These are phyloP conservation scores for Troides helena DNA, from an alignment of 2,888 invertebrate species.

Conservation along the genomic window DNA sequence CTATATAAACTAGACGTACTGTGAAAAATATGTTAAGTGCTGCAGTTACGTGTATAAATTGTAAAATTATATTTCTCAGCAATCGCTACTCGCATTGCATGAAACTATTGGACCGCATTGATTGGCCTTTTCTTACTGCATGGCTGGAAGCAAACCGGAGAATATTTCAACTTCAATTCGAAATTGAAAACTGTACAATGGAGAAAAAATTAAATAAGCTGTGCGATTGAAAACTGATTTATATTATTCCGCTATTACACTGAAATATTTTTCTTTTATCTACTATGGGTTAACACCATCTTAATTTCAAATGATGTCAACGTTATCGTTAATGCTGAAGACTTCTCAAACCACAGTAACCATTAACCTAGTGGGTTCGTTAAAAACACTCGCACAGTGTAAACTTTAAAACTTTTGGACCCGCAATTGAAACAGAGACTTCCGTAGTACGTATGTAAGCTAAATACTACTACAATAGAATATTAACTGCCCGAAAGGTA, in stretches of 20 bases:
- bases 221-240: conserved; percentile 23
- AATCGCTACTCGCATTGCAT: conserved; percentile 23
- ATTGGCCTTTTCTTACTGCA: conserved; percentile 31
- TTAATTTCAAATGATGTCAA: too few relatives aligned
- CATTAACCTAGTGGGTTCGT: too few relatives aligned
- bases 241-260: conserved; percentile 4
- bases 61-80: conserved; percentile 6
- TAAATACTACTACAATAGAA: too few relatives aligned
- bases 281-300: too few relatives aligned
- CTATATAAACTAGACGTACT: not conserved
- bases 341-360: too few relatives aligned
- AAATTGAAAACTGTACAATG: conserved; percentile 29
- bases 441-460: too few relatives aligned
- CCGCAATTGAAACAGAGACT: too few relatives aligned
- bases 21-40: not conserved
- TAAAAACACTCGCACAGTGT: too few relatives aligned
- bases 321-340: too few relatives aligned
- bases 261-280: not conserved
- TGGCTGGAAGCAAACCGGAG: conserved; percentile 29
- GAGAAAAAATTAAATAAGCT: conserved; percentile 23
- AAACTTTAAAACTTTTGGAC: too few relatives aligned
- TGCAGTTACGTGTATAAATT: not conserved
- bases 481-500: too few relatives aligned
- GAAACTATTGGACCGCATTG: conserved; percentile 27
- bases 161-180: conserved; percentile 31